phyloP scores from a whole-genome alignment of 2,888 invertebrate genomes.

The Noctua janthina region DNA sequence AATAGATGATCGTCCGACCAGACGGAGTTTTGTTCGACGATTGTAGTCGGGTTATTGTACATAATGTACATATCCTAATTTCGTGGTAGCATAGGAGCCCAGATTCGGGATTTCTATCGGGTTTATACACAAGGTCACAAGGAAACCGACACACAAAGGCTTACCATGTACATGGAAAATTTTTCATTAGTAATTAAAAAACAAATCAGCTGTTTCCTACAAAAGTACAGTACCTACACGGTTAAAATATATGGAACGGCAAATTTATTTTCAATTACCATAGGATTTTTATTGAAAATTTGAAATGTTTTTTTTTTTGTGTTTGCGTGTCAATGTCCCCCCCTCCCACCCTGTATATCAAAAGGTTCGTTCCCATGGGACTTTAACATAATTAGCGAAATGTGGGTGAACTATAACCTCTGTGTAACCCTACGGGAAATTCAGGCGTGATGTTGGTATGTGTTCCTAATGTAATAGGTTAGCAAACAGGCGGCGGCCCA shows the following conservation, averaged over 20 bases:
- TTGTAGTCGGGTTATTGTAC: neutral
- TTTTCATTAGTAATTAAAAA: too few species aligned
- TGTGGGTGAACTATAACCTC: neutral
- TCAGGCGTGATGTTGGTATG: neutral
- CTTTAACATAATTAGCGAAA: neutral
- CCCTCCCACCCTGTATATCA: too few species aligned
- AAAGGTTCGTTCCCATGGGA: neutral
- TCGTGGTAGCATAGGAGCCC: neutral
- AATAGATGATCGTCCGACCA: neutral
- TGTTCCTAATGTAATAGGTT: constrained; percentile 31
- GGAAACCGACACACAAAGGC: too few species aligned
- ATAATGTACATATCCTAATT: neutral
- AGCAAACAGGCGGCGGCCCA: constrained; percentile 22
- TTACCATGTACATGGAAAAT: too few species aligned
- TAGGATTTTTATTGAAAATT: too few species aligned
- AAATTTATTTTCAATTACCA: too few species aligned
- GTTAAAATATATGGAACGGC: too few species aligned
- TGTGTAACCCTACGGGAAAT: neutral
- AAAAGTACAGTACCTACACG: too few species aligned
- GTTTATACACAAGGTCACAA: neutral
- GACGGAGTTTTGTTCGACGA: neutral
- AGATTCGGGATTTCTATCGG: neutral
- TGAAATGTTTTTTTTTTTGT: too few species aligned
- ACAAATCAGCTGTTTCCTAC: too few species aligned
- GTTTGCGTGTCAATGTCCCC: too few species aligned